Evolutionary conservation across 2,113 vertebrate species (phyloP).

Genomic region (Arothron firmamentum): DNA sequence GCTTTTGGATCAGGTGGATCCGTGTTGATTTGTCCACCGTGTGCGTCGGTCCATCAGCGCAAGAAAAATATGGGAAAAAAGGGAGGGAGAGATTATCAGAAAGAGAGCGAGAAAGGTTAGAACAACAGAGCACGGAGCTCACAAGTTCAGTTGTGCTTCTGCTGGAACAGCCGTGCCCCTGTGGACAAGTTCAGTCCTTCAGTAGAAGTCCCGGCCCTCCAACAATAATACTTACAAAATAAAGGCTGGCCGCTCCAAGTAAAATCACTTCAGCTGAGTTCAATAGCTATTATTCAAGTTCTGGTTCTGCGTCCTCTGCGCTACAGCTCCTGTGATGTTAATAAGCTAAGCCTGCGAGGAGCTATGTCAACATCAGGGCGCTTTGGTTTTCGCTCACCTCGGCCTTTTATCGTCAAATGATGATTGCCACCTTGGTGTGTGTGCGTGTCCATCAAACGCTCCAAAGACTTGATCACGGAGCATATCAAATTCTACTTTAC

Average conservation of each 20-base stretch:
- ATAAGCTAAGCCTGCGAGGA: conserved; percentile 53
- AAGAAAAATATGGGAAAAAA: conserved; percentile 24
- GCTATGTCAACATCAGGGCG: neutral
- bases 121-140: conserved; percentile 70
- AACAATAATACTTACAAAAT: conserved; percentile 80
- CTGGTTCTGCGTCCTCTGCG: conserved; percentile 51
- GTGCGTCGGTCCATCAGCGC: conserved; percentile 1
- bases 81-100: conserved; percentile 41
- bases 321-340: conserved; percentile 70
- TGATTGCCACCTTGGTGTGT: conserved; percentile 16
- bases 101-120: conserved; percentile 64
- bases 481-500: conserved; percentile 22
- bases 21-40: conserved; percentile 5
- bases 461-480: conserved; percentile 14
- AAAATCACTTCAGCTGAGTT: conserved; percentile 78
- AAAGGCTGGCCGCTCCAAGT: conserved; percentile 76
- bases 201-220: conserved; percentile 68
- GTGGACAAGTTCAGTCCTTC: conserved; percentile 72
- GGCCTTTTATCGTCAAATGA: conserved; percentile 46
- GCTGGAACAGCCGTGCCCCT: conserved; percentile 70
- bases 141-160: conserved; percentile 72
- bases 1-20: conserved; percentile 19
- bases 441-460: conserved; percentile 17
- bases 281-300: conserved; percentile 74
- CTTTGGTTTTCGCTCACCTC: conserved; percentile 13